These are phyloP conservation scores for Ceratina australensis DNA, from an alignment of 1,140 invertebrate species.

Conservation along the genomic window DNA sequence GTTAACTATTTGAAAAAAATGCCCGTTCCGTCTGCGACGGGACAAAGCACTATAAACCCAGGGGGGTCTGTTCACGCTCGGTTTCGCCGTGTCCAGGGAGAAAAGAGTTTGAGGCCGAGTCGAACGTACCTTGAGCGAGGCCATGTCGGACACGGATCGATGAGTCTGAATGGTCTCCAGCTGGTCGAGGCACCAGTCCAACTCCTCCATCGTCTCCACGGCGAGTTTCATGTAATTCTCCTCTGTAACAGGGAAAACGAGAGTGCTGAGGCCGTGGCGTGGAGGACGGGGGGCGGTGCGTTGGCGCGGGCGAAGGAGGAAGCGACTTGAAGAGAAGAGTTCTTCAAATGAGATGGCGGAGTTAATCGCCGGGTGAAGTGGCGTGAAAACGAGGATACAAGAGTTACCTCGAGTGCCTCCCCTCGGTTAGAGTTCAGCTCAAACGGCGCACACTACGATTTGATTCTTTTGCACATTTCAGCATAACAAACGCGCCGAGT, in stretches of 20 bases:
- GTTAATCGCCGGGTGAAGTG: background rate
- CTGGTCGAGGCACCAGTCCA: slow-evolving; percentile 99
- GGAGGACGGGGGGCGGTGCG: background rate
- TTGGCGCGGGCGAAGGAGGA: background rate
- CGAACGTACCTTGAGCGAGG: slow-evolving; percentile 93
- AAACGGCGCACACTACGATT: no score
- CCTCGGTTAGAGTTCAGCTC: background rate
- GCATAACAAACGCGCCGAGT: no score
- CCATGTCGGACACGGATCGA: slow-evolving; percentile 99
- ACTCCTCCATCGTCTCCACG: slow-evolving; percentile 97
- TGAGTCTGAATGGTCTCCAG: slow-evolving; percentile 99
- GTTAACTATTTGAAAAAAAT: no score
- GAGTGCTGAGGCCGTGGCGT: background rate
- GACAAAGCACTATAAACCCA: no score
- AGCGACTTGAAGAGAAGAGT: background rate
- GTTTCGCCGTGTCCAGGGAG: background rate
- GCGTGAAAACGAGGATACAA: background rate
- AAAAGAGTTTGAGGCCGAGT: background rate
- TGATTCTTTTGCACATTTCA: no score
- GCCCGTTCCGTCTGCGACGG: no score
- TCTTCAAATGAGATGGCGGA: background rate
- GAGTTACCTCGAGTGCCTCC: background rate
- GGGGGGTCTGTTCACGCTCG: no score
- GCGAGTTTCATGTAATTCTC: slow-evolving; percentile 95
- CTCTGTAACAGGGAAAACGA: slow-evolving; percentile 82